Base-by-base conservation (phyloP, 2,113 vertebrate species). In the Lanius ludovicianus region DNA sequence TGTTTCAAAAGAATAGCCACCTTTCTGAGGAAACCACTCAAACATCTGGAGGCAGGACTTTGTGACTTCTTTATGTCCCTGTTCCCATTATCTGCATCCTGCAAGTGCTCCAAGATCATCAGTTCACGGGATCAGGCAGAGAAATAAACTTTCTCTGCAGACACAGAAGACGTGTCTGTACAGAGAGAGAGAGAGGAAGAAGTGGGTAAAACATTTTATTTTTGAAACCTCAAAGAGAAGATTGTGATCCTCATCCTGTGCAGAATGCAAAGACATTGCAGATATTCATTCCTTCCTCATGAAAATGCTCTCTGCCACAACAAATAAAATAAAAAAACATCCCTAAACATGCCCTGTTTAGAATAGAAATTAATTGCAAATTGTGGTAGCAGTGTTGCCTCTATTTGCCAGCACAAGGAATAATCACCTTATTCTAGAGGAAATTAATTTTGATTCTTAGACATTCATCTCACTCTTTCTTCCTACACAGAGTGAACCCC, bases 281-380 rank as follows among this genome's bases (percentile, higher is more conserved):
- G 62, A 57, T 41, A 28, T 30, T 82, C 33, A 20, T 9, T 64
- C 44, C 10, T 35, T 67, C 16, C n/a, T 55, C 35, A 52, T 5
- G 63, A 2, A 30, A 57, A 76, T 39, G 11, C 11, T 63, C 18
- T 22, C n/a, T 35, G 7, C 37, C 81, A 27, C 27, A 87, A 20
- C 3, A 53, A 46, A 18, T 24, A 3, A 59, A 33, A 42, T 16
- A 19, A 21, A 33, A 30, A 19, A 8, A 23, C 15, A 17, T 28
- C 0, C 8, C 33, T 24, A 42, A 41, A 60, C 1, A 21, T 24
- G 10, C 2, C 13, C 25, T n/a, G 3, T 65, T 78, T 52, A 62
- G 28, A 62, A n/a, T 1, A 62, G 21, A 65, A 73, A 74, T 28
- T 8, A 64, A 37, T 15, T 63, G 17, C 20, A 63, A 24, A 27